Conservation (phyloP, 1,140 invertebrate genomes). For the Zaprionus capensis region DNA sequence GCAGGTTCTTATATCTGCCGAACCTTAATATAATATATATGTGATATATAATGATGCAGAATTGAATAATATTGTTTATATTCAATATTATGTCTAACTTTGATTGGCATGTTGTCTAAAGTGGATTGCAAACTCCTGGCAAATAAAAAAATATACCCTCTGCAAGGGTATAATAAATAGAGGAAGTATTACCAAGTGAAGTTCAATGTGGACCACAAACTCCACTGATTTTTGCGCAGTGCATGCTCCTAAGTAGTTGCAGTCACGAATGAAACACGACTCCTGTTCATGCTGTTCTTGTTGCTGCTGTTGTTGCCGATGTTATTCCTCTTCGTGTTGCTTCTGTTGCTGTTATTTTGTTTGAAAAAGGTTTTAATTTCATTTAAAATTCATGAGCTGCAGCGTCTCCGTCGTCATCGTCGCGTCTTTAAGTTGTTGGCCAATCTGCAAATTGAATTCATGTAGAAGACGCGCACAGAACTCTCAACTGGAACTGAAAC, state of each 20-base stretch:
- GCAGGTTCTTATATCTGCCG: too few species aligned
- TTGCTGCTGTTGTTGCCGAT: constrained; percentile 15
- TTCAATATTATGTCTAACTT: too few species aligned
- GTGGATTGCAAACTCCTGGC: too few species aligned
- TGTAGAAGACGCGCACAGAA: constrained; percentile 18
- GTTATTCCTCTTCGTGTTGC: constrained; percentile 7
- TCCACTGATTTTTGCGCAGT: background rate
- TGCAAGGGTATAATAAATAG: too few species aligned
- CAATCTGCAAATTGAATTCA: constrained; percentile 59
- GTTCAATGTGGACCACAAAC: background rate
- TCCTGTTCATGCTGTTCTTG: constrained; percentile 3
- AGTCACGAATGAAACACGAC: constrained; percentile 49
- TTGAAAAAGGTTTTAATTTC: constrained; percentile 68
- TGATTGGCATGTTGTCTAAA: too few species aligned
- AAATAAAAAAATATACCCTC: too few species aligned
- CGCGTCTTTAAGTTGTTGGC: constrained; percentile 30
- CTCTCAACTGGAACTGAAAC: background rate
- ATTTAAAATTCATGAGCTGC: constrained; percentile 78
- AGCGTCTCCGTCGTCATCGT: constrained; percentile 27
- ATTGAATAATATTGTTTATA: too few species aligned
- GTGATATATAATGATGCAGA: too few species aligned
- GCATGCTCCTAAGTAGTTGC: constrained; percentile 21
- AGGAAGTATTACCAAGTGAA: too few species aligned
- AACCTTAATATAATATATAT: too few species aligned
- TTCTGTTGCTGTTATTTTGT: constrained; percentile 47